Conservation (phyloP, 2,797 vertebrate genomes). For the Glyptemys insculpta region DNA sequence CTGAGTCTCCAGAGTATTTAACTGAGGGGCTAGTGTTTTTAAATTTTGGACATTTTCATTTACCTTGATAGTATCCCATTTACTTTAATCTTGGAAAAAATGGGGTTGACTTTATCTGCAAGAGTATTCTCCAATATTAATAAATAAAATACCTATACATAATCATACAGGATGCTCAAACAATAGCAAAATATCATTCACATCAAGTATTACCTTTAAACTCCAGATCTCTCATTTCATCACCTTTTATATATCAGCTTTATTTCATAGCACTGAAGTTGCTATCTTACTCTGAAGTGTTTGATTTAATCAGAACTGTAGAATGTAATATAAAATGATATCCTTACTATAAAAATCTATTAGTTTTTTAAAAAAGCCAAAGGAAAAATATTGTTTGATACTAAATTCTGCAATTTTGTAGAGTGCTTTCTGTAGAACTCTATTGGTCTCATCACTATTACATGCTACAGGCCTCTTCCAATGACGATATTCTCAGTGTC, state of each 20-base stretch:
- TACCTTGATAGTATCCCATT: not conserved
- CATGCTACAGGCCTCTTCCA: not conserved
- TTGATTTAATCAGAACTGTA: not conserved
- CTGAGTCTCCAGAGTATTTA: not conserved
- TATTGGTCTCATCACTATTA: not conserved
- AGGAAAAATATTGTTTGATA: not conserved
- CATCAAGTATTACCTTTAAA: conserved; percentile 15
- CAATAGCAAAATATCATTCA: not conserved
- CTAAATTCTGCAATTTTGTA: not conserved
- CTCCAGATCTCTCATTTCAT: not conserved
- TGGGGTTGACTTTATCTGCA: not conserved
- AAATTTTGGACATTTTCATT: not conserved
- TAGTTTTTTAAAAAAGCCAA: too few relatives aligned
- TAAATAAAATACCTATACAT: not conserved
- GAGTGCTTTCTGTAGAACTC: not conserved
- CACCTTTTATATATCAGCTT: not conserved
- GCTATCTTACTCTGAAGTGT: not conserved
- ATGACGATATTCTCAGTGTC: not conserved
- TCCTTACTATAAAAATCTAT: not conserved
- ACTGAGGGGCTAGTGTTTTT: not conserved
- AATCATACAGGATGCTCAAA: not conserved
- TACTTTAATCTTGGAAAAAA: not conserved
- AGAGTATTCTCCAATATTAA: not conserved
- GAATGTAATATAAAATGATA: not conserved
- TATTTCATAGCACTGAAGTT: not conserved